Evolutionary conservation across 92 coral and sea anemone species (phyloP), one percentile per base, ranked within the genome.

Genomic region (Zoanthus sociatus): DNA sequence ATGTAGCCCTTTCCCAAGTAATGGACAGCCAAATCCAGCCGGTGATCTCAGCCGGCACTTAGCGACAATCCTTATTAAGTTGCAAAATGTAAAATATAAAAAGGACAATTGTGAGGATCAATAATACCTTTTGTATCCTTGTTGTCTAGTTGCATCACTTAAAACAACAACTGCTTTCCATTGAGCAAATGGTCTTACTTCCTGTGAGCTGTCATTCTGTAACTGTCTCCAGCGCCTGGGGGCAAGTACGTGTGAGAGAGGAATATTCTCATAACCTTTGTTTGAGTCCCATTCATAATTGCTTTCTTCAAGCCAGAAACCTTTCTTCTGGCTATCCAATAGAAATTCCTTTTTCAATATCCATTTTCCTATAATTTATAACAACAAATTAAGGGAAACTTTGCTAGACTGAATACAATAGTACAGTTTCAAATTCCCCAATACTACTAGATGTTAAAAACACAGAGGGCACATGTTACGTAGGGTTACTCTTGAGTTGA

Each of bases 221-320:
- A 76, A 74, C 61, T 45, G 83, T 53, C 98, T 95, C 99, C 98
- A 97, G 46, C 98, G 93, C 66, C 50, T 84, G n/a, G 99, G 99
- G 6, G 99, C 95, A 6, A 90, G 85, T 13, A 92, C 37, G 30
- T 93, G 96, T 56, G 83, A 73, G 3, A 72, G 14, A 18, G 93
- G 86, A 21, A 91, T 11, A 7, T 75, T 91, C 16, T 79, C 87
- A 37, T 56, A 54, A 2, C 76, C 55, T 9, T 86, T 47, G 13
- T 91, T 63, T 30, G 90, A 77, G 79, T 87, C 78, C 99, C 99
- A 97, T 76, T 97, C 98, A 76, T 95, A 97, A 16, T 26, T 9
- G 61, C 86, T 92, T 84, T 97, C 99, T 82, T 89, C 86, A 26
- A 95, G 84, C 99, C 99, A 97, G 11, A 74, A 73, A 15, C 92